A percentile compares a stretch with the other conserved stretches of the same genome.
Conservation (phyloP, 37 sponge, comb jelly and placozoan species). For the Cladorhizidae sp. region DNA sequence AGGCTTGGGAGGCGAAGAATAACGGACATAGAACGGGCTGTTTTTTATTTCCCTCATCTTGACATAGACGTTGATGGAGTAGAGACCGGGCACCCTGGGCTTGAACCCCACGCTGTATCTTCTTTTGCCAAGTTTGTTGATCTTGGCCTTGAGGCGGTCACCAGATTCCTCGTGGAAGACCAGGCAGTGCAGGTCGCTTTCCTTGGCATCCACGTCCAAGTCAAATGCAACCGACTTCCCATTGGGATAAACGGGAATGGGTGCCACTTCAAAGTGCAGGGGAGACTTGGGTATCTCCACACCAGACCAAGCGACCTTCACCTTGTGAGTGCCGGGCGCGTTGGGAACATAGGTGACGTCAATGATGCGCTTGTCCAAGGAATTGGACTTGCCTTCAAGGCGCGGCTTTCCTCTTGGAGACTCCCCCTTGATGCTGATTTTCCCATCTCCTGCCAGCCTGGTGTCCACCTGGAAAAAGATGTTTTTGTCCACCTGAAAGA, state of each 20-base stretch:
- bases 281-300: conserved; percentile 64
- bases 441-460: conserved; percentile 73
- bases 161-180: conserved; percentile 38
- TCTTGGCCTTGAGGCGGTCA: conserved; percentile 44
- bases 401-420: conserved; percentile 24
- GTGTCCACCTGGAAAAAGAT: conserved; percentile 56
- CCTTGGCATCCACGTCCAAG: conserved; percentile 30
- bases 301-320: conserved; percentile 48
- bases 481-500: conserved; percentile 23
- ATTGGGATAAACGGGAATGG: conserved; percentile 16
- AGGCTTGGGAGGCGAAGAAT: conserved; percentile 28
- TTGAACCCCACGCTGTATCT: conserved; percentile 32
- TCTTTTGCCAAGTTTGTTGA: conserved; percentile 38
- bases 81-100: conserved; percentile 53
- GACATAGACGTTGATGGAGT: conserved; percentile 14
- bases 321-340: conserved; percentile 55
- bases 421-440: conserved; percentile 22
- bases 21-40: conserved; percentile 45
- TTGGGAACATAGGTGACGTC: conserved; percentile 60
- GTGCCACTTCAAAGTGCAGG: conserved; percentile 41
- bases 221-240: conserved; percentile 34
- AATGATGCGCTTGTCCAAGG: conserved; percentile 17
- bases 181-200: conserved; percentile 43
- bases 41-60: conserved; percentile 15
- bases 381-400: not conserved